These are phyloP conservation scores for Drosophila yooni DNA, from an alignment of 2,888 invertebrate genomes.

Conservation along the genomic window DNA sequence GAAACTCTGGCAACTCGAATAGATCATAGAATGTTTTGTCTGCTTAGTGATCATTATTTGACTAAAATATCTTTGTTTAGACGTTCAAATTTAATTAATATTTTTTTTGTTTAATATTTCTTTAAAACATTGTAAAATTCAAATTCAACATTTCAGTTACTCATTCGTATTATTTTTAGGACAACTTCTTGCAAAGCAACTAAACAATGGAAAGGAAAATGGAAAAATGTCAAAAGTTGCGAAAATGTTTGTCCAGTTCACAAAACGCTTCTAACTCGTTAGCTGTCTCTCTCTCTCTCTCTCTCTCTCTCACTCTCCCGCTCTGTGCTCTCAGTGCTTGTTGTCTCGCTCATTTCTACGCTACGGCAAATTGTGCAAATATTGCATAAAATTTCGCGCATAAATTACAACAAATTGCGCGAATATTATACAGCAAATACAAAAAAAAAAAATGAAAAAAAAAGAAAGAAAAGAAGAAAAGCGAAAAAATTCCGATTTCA, in stretches of 20 bases:
- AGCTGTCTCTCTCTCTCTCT: background rate
- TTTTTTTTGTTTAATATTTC: background rate
- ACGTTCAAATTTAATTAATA: background rate
- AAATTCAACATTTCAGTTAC: background rate
- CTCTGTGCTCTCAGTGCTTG: background rate
- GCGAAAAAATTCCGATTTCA: conserved; percentile 36
- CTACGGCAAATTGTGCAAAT: conserved; percentile 47
- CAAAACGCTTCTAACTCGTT: conserved; percentile 8
- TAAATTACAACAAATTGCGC: conserved; percentile 73
- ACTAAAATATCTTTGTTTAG: background rate
- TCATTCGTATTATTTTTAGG: background rate
- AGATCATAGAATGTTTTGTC: no score
- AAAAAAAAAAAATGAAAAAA: background rate
- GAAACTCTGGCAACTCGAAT: no score
- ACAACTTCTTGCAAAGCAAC: background rate
- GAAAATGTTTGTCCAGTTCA: conserved; percentile 11
- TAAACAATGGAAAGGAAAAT: background rate
- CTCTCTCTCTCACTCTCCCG: background rate
- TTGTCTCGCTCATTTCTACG: background rate
- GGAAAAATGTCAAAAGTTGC: background rate
- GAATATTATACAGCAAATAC: conserved; percentile 21
- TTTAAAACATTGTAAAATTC: background rate
- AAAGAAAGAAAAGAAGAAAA: background rate
- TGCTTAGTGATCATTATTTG: background rate
- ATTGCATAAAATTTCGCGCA: conserved; percentile 58